phyloP scores from a whole-genome alignment of 37 sponge, comb jelly and placozoan genomes.

The Agelas oroides region DNA sequence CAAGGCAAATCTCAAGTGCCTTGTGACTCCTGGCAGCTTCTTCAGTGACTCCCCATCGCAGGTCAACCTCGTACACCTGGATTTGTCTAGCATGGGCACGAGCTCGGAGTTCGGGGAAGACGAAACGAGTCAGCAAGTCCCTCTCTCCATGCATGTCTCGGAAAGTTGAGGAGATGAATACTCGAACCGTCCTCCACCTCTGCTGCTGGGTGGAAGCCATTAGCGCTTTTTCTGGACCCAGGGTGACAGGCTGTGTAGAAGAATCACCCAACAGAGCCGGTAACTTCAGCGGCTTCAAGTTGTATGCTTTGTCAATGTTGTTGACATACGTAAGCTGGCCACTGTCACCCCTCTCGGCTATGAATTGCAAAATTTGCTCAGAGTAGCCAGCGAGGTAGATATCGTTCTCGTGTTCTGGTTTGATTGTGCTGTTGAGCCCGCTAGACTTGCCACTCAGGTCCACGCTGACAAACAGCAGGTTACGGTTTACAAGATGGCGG shows the following conservation, averaged over 20 bases:
- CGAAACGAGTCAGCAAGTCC: slow-evolving; percentile 90
- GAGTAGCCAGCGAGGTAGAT: slow-evolving; percentile 94
- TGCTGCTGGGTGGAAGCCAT: slow-evolving; percentile 40
- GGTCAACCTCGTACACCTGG: slow-evolving; percentile 94
- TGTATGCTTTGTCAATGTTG: slow-evolving; percentile 92
- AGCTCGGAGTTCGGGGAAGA: slow-evolving; percentile 93
- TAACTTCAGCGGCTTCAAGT: slow-evolving; percentile 64
- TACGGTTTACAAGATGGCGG: slow-evolving; percentile 85
- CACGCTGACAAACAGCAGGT: slow-evolving; percentile 94
- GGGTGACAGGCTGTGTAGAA: neutral
- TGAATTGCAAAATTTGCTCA: slow-evolving; percentile 96
- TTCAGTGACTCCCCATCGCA: slow-evolving; percentile 99
- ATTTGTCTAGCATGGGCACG: slow-evolving; percentile 68
- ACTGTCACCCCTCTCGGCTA: slow-evolving; percentile 93
- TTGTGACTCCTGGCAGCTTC: slow-evolving; percentile 79
- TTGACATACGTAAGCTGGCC: slow-evolving; percentile 93
- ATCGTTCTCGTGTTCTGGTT: slow-evolving; percentile 89
- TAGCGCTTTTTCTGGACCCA: slow-evolving; percentile 53
- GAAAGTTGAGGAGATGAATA: slow-evolving; percentile 98
- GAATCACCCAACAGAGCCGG: slow-evolving; percentile 33
- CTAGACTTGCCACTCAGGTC: slow-evolving; percentile 79
- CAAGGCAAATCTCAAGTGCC: slow-evolving; percentile 90
- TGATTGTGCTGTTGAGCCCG: slow-evolving; percentile 59
- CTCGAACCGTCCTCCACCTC: slow-evolving; percentile 86
- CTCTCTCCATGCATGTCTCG: slow-evolving; percentile 97